Base-by-base conservation (phyloP, 2,888 invertebrate species). In the Eupithecia dodoneata region DNA sequence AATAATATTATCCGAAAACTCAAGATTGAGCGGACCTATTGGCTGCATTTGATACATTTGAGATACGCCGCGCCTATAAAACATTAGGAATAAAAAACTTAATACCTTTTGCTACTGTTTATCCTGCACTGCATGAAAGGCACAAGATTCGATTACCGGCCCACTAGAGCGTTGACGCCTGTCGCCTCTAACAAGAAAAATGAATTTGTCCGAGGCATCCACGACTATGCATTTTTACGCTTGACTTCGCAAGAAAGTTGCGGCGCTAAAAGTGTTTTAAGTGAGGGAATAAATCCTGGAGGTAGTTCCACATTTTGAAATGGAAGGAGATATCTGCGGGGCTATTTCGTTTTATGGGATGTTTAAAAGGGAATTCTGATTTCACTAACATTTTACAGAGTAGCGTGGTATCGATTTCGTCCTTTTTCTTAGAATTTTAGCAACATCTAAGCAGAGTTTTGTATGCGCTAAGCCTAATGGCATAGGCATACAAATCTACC, bases 121-220 rank as follows among this genome's bases (percentile, higher is more conserved):
- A 67, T 44, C 7, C 15, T 52, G 4, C 7, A 66, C 76, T 72
- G 49, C 71, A 55, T 0, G 70, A 72, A 42, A 74, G 66, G 79
- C 79, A 79, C 72, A 79, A 84, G 85, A 90, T 90, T 88, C 87
- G 89, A 90, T 90, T 89, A 89, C 87, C 71, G 76, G 83, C 81
- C 86, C 84, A 86, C 87, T 84, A 77, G 76, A 77, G 83, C 86
- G 83, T 82, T 78, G 82, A 79, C 84, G 87, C 84, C 85, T 78
- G 81, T 82, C 81, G 87, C 83, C 83, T 83, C 86, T 89, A 87
- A 90, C 89, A 88, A 86, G 88, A 87, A 89, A 90, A 90, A 87
- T 89, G 88, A 90, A 89, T 89, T 90, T 87, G 82, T 84, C 83
- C 80, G 85, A 85, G 84, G 82, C 82, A 80, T 84, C 83, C 83